These are phyloP conservation scores for Ichneumon xanthorius DNA, from an alignment of 2,888 invertebrate genomes.

Conservation along the genomic window DNA sequence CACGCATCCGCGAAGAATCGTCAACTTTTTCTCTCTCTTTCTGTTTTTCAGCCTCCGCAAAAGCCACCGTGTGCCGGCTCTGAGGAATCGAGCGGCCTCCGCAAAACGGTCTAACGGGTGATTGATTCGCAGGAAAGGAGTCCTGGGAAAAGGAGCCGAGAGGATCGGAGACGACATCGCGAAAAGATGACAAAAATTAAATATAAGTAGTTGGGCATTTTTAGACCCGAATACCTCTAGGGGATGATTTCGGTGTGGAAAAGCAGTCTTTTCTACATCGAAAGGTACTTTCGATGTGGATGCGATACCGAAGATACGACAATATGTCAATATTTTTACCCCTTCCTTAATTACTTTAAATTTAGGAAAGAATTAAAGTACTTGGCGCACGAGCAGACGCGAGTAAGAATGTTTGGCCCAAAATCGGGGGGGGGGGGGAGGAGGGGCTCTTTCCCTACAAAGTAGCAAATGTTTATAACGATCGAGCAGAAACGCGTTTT, in stretches of 20 bases:
- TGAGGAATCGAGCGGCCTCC: slow-evolving; percentile 55
- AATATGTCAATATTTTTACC: not conserved
- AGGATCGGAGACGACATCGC: not conserved
- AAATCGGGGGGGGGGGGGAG: no score
- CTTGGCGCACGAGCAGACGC: no score
- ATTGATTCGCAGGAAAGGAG: slow-evolving; percentile 39
- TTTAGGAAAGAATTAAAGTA: no score
- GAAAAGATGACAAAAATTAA: not conserved
- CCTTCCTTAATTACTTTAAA: no score
- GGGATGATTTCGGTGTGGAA: not conserved
- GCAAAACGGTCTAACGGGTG: slow-evolving; percentile 63
- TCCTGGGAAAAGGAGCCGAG: not conserved
- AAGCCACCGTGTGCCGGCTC: slow-evolving; percentile 67
- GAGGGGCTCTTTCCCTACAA: no score
- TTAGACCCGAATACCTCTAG: not conserved
- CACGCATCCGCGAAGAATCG: slow-evolving; percentile 72
- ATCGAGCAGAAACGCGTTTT: no score
- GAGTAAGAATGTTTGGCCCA: no score
- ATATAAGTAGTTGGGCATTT: not conserved
- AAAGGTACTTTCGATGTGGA: no score
- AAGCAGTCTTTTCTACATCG: not conserved
- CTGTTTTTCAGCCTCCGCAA: slow-evolving; percentile 71
- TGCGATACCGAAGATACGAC: not conserved
- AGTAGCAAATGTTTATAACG: no score
- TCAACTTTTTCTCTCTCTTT: slow-evolving; percentile 18